Conservation (phyloP, 2,797 vertebrate genomes). For the Furcifer pardalis region DNA sequence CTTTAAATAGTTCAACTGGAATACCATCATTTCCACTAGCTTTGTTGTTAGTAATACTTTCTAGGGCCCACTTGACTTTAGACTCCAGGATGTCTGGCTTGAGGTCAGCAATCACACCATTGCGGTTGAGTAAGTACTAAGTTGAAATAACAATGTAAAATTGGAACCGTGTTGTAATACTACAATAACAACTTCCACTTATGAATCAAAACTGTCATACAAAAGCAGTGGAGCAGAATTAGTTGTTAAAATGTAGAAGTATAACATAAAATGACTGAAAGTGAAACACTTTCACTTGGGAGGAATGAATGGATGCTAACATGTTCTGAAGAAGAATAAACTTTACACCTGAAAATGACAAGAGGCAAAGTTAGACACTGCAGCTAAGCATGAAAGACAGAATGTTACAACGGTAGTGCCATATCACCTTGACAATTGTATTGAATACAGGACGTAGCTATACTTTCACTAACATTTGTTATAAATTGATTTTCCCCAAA, state of each 20-base stretch:
- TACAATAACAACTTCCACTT: not conserved
- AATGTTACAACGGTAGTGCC: slow-evolving; percentile 45
- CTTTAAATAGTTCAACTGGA: too few species aligned
- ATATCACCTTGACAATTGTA: slow-evolving; percentile 36
- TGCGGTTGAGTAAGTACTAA: too few species aligned
- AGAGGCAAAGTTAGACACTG: slow-evolving; percentile 56
- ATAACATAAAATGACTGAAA: not conserved
- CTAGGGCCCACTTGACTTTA: too few species aligned
- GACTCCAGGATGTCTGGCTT: too few species aligned
- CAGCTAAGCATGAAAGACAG: slow-evolving; percentile 39
- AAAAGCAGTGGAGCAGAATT: not conserved
- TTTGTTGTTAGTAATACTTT: too few species aligned
- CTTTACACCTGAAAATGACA: slow-evolving; percentile 35
- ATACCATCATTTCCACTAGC: too few species aligned
- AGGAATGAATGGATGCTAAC: slow-evolving; percentile 29
- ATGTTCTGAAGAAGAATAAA: slow-evolving; percentile 35
- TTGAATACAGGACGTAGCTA: slow-evolving; percentile 36
- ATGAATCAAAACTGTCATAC: slow-evolving; percentile 2
- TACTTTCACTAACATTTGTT: slow-evolving; percentile 48
- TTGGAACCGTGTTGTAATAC: not conserved
- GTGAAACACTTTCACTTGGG: not conserved
- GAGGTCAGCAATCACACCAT: too few species aligned
- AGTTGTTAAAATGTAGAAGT: not conserved
- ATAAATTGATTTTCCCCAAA: slow-evolving; percentile 1
- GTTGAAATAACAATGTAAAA: too few species aligned